Evolutionary conservation across 2,113 vertebrate species (phyloP), one percentile per base, ranked within the genome.

Genomic region (Cebidichthys violaceus): DNA sequence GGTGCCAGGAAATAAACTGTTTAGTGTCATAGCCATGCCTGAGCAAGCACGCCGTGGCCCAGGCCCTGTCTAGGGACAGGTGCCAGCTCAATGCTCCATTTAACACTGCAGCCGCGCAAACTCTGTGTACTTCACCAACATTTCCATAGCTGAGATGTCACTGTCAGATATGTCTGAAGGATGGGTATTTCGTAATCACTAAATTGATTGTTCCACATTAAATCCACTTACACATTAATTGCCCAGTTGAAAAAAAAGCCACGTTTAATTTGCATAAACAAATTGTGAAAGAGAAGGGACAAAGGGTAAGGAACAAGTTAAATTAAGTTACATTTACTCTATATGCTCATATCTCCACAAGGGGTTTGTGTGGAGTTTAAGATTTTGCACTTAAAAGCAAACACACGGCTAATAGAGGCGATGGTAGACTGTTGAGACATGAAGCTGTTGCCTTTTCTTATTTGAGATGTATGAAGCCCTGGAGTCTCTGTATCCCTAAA

Each of bases 391-490:
- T 86, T 88, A 83, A 90, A 90, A 77, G 85, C 77, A 91, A 93
- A 91, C 82, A 89, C 57, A 68, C 4, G 15, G 86, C 85, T 83
- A 90, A 86, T 77, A 90, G 91, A 85, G 88, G 61, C 83, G 93
- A 90, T 92, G 88, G 93, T 93, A 89, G 91, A 93, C 91, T 93
- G 92, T 95, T 95, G 93, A 95, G 94, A 96, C 94, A 95, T 95
- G 94, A 95, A 94, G 94, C 59, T 95, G 93, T 92, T 95, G 92
- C 86, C 52, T 93, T 94, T 95, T 45, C 96, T 95, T 94, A 95
- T 95, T 95, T 95, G 94, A 95, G 94, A 95, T 95, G 92, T 94
- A 93, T 95, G 94, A 96, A 96, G 93, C 92, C 92, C 94, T 92
- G 92, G 93, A 95, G 94, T 92, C 39, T 86, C 88, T 86, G 88